These are phyloP conservation scores for Shargacucullia verbasci DNA, from an alignment of 2,888 invertebrate species.

Conservation along the genomic window DNA sequence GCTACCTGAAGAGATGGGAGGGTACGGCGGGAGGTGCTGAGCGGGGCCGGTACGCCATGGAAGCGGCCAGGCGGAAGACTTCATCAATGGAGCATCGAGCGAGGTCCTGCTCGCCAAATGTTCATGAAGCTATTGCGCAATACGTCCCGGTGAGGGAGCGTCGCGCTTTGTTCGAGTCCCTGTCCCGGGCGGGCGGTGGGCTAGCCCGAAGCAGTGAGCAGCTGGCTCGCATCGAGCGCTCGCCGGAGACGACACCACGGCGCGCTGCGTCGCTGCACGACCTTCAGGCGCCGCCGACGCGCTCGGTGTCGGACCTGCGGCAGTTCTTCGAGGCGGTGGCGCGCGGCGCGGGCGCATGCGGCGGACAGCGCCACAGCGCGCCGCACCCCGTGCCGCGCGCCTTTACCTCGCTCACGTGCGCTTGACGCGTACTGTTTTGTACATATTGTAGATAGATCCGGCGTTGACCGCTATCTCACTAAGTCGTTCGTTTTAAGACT, in stretches of 20 bases:
- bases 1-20: constrained; percentile 85
- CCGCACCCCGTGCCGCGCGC: constrained; percentile 78
- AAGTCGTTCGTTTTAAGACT: constrained; percentile 88
- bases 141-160: constrained; percentile 93
- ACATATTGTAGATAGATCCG: constrained; percentile 82
- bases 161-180: constrained; percentile 91
- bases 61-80: constrained; percentile 83
- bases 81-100: constrained; percentile 80
- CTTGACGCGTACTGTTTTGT: constrained; percentile 72
- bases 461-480: constrained; percentile 84
- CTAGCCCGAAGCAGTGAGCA: constrained; percentile 91
- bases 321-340: constrained; percentile 91
- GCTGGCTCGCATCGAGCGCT: constrained; percentile 65
- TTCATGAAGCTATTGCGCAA: constrained; percentile 86
- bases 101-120: constrained; percentile 84
- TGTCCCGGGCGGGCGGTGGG: constrained; percentile 90
- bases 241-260: constrained; percentile 82
- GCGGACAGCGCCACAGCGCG: constrained; percentile 76
- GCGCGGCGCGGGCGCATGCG: constrained; percentile 74
- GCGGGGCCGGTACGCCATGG: constrained; percentile 79
- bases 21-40: constrained; percentile 80
- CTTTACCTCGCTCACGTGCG: constrained; percentile 82
- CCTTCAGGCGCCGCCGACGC: constrained; percentile 86
- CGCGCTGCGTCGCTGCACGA: constrained; percentile 92
- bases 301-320: constrained; percentile 91